Evolutionary conservation across 2,888 invertebrate genomes (phyloP).

Genomic region (Deilephila porcellus): DNA sequence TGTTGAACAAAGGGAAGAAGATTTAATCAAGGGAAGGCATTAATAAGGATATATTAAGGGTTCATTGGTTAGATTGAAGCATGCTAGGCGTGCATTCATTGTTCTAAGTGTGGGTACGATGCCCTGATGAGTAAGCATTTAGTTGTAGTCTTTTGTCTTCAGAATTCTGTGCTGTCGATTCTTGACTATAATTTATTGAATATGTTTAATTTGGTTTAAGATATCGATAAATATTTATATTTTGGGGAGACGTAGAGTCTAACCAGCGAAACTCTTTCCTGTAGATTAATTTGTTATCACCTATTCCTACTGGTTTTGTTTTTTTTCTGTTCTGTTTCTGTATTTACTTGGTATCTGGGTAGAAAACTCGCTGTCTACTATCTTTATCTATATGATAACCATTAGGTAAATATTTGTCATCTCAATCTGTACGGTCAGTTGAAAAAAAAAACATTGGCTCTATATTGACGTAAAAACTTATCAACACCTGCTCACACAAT

Average conservation of each 20-base stretch:
- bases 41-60: slow-evolving; percentile 12
- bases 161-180: background rate
- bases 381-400: too few relatives aligned
- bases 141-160: background rate
- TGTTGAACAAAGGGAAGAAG: background rate
- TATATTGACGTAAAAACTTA: background rate
- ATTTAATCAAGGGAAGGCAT: background rate
- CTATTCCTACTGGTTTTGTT: too few relatives aligned
- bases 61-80: background rate
- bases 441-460: background rate
- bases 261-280: too few relatives aligned
- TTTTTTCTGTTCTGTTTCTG: too few relatives aligned
- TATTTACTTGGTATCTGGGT: too few relatives aligned
- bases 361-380: too few relatives aligned
- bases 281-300: too few relatives aligned
- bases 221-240: too few relatives aligned
- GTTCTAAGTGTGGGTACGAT: background rate
- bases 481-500: background rate
- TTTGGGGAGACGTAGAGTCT: too few relatives aligned
- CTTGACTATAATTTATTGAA: background rate
- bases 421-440: too few relatives aligned
- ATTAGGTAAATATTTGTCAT: too few relatives aligned
- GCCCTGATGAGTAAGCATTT: background rate
- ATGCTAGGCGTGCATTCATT: background rate
- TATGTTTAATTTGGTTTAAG: too few relatives aligned